Base-by-base conservation (phyloP, 1,140 invertebrate species). In the Zaprionus davidi region DNA sequence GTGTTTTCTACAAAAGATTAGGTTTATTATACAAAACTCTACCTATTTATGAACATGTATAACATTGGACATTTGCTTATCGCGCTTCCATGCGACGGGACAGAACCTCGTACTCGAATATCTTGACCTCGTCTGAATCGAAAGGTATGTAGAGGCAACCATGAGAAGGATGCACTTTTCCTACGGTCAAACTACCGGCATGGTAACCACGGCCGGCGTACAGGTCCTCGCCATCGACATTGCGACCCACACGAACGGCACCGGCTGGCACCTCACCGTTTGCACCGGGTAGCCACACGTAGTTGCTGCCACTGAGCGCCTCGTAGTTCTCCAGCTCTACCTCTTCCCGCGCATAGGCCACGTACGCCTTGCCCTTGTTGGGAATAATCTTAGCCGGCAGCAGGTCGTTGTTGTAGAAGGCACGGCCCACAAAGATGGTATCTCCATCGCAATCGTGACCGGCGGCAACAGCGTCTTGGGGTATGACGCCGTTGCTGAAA, bases 311-410 rank as follows among this genome's bases (percentile, higher is more conserved):
- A 60, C 92, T 93, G 11, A 95, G 88, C 26, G 93, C 93, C 86
- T 94, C 90, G 57, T 86, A 92, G 62, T 75, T 82, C 13, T 90
- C 79, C 51, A 92, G 59, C 75, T 91, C 83, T 6, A 82, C 49
- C 66, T 92, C 91, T 41, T 85, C 41, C 15, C 77, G 66, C n/a
- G 76, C 85, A 41, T 88, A 92, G 36, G 76, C 68, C 46, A 92
- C 88, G 56, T 91, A 92, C 6, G 91, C 91, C 59, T 85, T 88
- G 58, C 85, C 79, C 79, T 92, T 92, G 58, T 85, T 81, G 1
- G 96, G 96, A 28, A 96, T 95, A 5, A 97, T 94, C 93, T 97
- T 97, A 0, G 96, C 96, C 13, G 96, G 96, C 12, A 97, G 75
- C 81, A 96, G 93, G 81, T 97, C 96, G 2, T 96, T 96, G 64